Conservation (phyloP, 2,888 invertebrate species). For the Drosophila paramelanica region DNA sequence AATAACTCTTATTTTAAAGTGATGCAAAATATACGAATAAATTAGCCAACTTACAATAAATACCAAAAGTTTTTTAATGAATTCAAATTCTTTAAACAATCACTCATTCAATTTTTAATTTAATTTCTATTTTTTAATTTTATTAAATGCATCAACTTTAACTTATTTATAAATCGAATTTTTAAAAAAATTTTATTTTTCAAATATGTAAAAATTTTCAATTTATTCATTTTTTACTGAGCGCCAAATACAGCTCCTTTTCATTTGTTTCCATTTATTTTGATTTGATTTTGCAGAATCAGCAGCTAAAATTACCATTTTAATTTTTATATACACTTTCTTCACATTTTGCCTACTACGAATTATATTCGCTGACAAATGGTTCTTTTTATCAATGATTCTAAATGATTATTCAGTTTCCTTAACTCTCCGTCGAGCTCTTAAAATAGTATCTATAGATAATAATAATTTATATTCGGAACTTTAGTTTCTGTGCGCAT, state of each 20-base stretch:
- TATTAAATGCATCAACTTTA: too few relatives aligned
- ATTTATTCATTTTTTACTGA: background rate
- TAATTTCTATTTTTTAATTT: too few relatives aligned
- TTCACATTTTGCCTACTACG: slow-evolving; percentile 6
- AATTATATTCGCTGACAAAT: slow-evolving; percentile 37
- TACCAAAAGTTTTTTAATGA: background rate
- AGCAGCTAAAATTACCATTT: slow-evolving; percentile 37
- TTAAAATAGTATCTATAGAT: too few relatives aligned
- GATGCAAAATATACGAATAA: slow-evolving; percentile 44
- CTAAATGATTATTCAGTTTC: background rate
- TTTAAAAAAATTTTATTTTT: too few relatives aligned
- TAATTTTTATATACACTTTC: slow-evolving; percentile 24
- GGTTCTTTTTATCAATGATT: slow-evolving; percentile 6
- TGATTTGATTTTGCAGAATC: slow-evolving; percentile 25
- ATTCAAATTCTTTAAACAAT: background rate
- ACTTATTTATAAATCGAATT: too few relatives aligned
- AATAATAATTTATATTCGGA: too few relatives aligned
- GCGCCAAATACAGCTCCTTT: slow-evolving; percentile 12
- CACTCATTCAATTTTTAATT: background rate
- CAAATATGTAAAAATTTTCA: too few relatives aligned
- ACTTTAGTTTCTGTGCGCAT: too few relatives aligned
- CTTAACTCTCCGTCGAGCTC: too few relatives aligned
- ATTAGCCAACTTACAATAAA: slow-evolving; percentile 24
- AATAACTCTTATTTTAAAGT: slow-evolving; percentile 31
- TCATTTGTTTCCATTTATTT: slow-evolving; percentile 14